Evolutionary conservation across 2,888 invertebrate genomes (phyloP), one percentile per base, ranked within the genome.

Genomic region (Ganaspis brasiliensis): DNA sequence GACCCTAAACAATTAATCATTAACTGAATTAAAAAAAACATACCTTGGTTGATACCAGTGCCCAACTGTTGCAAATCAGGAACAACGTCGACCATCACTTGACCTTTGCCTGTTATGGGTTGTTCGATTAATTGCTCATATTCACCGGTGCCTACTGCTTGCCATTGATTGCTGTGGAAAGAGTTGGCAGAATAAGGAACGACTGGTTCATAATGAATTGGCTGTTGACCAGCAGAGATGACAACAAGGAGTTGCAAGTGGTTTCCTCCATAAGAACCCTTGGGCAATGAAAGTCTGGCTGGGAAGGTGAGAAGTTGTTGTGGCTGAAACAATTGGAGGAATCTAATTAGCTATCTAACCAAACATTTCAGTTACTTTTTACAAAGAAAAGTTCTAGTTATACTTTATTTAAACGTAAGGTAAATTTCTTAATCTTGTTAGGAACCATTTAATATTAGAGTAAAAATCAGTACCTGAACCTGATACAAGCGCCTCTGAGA

Each of bases 221-320:
- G 89, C 8, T 91, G 88, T 6, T 92, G 91, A 40, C 91, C 90
- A 12, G 93, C 92, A 16, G 94, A 93, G 61, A 93, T 92, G 77
- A 95, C 93, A 88, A 94, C 93, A 67, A 94, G 94, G 75, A 95
- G 88, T 81, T 94, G 92, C 89, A 93, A 94, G 19, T 94, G 93
- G 92, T 94, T 93, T 80, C 95, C 95, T 75, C 92, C 94, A 84
- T 91, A 89, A 81, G 92, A 93, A 79, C 94, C 95, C 89, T 94
- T 95, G 85, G 96, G 95, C 76, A 96, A 90, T 87, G 94, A 87
- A 73, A 95, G 91, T 82, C 95, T 93, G 73, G 93, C 93, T 14
- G 95, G 95, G 89, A 93, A 93, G 52, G 94, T 93, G 79, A 93
- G 93, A 83, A 90, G 82, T 55, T 91, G 87, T 70, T 94, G 92